Evolutionary conservation across 2,888 invertebrate genomes (phyloP).

Genomic region (Buathra laborator): DNA sequence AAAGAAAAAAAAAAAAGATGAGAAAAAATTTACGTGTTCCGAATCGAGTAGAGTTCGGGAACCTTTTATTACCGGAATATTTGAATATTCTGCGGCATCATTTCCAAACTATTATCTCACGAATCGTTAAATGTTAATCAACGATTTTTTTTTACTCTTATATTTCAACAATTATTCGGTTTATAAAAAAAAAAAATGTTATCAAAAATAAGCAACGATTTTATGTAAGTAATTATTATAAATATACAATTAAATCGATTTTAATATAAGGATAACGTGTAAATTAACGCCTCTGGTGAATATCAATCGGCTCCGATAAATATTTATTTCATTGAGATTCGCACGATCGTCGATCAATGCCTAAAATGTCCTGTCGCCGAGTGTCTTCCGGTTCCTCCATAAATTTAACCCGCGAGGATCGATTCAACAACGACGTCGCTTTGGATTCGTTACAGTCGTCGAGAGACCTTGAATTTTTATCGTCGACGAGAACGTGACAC

Average conservation of each 20-base stretch:
- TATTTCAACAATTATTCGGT: neutral
- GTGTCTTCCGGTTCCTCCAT: slow-evolving; percentile 37
- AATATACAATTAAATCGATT: neutral
- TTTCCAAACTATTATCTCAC: neutral
- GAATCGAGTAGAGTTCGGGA: slow-evolving; percentile 46
- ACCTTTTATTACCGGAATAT: slow-evolving; percentile 14
- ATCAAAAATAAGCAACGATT: neutral
- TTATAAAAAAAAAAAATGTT: neutral
- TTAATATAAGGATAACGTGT: neutral
- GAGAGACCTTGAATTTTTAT: slow-evolving; percentile 47
- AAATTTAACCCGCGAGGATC: slow-evolving; percentile 15
- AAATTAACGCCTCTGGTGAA: neutral
- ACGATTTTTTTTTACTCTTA: neutral
- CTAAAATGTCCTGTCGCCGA: slow-evolving; percentile 14
- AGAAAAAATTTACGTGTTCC: slow-evolving; percentile 18
- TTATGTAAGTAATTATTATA: neutral
- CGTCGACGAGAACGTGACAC: slow-evolving; percentile 11
- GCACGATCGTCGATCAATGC: neutral
- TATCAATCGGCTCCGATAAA: slow-evolving; percentile 5
- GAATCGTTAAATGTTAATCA: neutral
- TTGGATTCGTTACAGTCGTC: neutral
- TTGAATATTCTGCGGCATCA: neutral
- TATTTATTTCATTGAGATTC: slow-evolving; percentile 33
- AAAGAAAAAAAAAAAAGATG: slow-evolving; percentile 36
- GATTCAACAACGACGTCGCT: slow-evolving; percentile 24